Conservation (phyloP, 2,113 vertebrate genomes). For the Prionailurus viverrinus region DNA sequence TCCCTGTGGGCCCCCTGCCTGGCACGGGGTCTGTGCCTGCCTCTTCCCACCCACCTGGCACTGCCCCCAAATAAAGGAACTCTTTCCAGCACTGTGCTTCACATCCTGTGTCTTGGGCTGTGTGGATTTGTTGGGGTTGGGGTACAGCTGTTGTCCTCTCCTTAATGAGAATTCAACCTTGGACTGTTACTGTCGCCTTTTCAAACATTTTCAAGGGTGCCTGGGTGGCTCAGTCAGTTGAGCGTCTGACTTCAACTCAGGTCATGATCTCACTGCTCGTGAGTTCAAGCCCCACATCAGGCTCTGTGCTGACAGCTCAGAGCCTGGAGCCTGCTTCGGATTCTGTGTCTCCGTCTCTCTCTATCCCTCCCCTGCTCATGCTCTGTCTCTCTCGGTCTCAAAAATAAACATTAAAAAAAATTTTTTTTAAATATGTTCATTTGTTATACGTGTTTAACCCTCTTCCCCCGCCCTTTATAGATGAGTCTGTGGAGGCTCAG, state of each 20-base stretch:
- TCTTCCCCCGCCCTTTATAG: not conserved
- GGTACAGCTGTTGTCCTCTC: not conserved
- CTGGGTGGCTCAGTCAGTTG: no score
- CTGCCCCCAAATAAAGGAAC: constrained; percentile 74
- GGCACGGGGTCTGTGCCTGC: not conserved
- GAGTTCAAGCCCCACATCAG: no score
- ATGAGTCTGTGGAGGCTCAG: not conserved
- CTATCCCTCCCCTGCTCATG: no score
- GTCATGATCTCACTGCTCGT: no score
- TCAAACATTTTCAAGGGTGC: not conserved
- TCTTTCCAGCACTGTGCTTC: constrained; percentile 4
- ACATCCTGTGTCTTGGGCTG: constrained; percentile 7
- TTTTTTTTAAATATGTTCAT: not conserved
- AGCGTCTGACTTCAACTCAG: no score
- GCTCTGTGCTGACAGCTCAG: no score
- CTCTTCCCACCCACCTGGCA: not conserved
- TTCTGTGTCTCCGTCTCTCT: no score
- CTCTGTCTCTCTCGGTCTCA: no score
- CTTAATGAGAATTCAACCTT: not conserved
- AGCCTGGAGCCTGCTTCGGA: no score
- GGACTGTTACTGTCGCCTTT: not conserved
- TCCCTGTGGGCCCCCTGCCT: not conserved
- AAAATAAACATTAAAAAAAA: no score
- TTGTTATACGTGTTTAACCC: not conserved
- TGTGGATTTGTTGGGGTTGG: not conserved